Conservation (phyloP, 2,888 invertebrate genomes). For the Sympetrum striolatum region DNA sequence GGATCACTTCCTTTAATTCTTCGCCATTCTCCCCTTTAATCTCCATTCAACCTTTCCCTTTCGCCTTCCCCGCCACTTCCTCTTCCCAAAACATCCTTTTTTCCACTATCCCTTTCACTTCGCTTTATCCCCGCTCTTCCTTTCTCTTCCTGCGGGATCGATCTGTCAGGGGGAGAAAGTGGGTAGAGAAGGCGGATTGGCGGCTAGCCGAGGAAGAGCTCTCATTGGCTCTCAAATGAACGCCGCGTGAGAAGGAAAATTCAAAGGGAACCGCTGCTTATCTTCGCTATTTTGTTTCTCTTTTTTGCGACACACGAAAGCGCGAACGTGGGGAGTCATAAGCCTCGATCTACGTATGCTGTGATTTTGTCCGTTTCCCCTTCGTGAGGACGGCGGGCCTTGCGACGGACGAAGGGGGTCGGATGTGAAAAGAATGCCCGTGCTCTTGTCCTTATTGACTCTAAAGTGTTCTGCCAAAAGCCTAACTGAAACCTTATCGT, state of each 20-base stretch:
- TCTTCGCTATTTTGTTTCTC: not conserved
- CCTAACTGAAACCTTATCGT: no score
- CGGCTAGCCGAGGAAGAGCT: not conserved
- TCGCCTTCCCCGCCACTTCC: not conserved
- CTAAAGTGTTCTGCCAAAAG: no score
- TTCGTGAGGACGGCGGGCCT: not conserved
- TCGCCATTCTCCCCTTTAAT: not conserved
- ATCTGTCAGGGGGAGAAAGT: not conserved
- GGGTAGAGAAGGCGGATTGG: not conserved
- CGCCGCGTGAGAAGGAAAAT: not conserved
- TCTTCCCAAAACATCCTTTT: not conserved
- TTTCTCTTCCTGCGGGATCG: not conserved
- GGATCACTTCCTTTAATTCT: slow-evolving; percentile 18
- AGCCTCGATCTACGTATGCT: not conserved
- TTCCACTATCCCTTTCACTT: not conserved
- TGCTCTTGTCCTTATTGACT: no score
- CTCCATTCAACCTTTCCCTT: not conserved
- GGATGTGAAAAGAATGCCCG: no score
- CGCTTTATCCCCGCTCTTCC: not conserved
- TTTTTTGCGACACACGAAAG: not conserved
- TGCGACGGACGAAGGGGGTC: not conserved
- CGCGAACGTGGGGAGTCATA: not conserved
- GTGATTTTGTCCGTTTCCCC: not conserved
- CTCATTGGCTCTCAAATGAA: slow-evolving; percentile 30
- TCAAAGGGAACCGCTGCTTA: not conserved